Conservation (phyloP, 2,113 vertebrate genomes). For the Crypturellus undulatus region DNA sequence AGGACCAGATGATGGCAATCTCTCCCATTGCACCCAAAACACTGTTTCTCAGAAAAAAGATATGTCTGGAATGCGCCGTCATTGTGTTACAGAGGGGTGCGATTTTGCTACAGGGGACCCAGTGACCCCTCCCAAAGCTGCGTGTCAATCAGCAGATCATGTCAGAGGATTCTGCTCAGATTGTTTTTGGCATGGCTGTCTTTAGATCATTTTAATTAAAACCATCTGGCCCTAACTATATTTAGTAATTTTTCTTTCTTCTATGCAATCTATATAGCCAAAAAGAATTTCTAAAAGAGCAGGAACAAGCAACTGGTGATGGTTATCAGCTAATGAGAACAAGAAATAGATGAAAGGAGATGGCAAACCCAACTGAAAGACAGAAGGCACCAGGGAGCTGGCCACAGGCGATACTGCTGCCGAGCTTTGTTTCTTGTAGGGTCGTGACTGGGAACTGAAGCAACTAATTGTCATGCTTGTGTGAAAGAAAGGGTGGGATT, state of each 20-base stretch:
- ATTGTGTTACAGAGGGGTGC: neutral
- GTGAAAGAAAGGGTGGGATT: neutral
- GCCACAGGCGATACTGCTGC: neutral
- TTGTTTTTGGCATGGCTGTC: neutral
- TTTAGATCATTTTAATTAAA: neutral
- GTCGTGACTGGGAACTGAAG: neutral
- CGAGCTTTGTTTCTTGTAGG: neutral
- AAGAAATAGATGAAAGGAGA: neutral
- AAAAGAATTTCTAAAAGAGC: neutral
- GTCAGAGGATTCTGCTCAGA: neutral
- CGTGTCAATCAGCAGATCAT: neutral
- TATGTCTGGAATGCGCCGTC: conserved; percentile 10
- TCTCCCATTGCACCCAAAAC: neutral
- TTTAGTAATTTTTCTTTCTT: neutral
- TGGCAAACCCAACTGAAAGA: neutral
- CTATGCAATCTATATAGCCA: neutral
- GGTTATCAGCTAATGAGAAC: neutral
- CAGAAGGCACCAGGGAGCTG: neutral
- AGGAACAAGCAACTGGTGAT: neutral
- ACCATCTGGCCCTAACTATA: neutral
- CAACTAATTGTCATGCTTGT: neutral
- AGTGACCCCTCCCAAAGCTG: neutral
- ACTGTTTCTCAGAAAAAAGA: neutral
- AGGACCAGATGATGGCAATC: neutral
- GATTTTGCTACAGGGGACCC: conserved; percentile 3